Percentiles rank a stretch among this genome's conserved stretches.
Conservation (phyloP, 92 coral and sea anemone species). For the Desmophyllum pertusum region DNA sequence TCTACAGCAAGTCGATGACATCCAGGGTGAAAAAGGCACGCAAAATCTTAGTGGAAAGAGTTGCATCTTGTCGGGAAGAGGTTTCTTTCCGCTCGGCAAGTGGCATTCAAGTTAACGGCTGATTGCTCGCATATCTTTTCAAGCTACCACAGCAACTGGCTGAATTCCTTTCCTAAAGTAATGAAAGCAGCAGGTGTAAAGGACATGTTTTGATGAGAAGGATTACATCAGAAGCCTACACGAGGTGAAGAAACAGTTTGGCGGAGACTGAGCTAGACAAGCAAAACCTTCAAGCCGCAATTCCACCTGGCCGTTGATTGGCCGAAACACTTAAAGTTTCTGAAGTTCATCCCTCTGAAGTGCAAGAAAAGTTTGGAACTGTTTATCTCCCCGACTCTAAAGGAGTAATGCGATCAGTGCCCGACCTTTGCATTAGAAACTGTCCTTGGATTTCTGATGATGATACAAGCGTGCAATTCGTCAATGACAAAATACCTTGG, state of each 20-base stretch:
- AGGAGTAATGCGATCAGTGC: no score
- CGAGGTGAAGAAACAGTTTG: conserved; percentile 15
- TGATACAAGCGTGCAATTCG: conserved; percentile 44
- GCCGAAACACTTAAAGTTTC: no score
- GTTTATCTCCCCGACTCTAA: conserved; percentile 60
- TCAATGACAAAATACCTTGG: no score
- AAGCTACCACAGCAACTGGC: no score
- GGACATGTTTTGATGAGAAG: conserved; percentile 45
- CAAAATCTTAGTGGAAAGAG: background rate
- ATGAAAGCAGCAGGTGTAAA: conserved; percentile 52
- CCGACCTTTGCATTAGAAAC: no score
- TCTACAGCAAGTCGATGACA: conserved; percentile 25
- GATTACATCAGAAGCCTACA: conserved; percentile 53
- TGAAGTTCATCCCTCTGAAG: no score
- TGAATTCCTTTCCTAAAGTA: conserved; percentile 27
- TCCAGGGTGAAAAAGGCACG: background rate
- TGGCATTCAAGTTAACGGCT: no score
- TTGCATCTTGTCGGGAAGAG: conserved; percentile 50
- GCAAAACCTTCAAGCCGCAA: background rate
- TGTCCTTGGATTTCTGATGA: conserved; percentile 69
- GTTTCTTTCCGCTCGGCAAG: no score
- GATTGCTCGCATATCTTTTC: no score
- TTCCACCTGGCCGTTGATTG: background rate
- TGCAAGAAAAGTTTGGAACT: background rate
- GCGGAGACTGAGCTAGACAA: conserved; percentile 14